Evolutionary conservation across 2,888 invertebrate genomes (phyloP).

Genomic region (Bellardia bayeri): DNA sequence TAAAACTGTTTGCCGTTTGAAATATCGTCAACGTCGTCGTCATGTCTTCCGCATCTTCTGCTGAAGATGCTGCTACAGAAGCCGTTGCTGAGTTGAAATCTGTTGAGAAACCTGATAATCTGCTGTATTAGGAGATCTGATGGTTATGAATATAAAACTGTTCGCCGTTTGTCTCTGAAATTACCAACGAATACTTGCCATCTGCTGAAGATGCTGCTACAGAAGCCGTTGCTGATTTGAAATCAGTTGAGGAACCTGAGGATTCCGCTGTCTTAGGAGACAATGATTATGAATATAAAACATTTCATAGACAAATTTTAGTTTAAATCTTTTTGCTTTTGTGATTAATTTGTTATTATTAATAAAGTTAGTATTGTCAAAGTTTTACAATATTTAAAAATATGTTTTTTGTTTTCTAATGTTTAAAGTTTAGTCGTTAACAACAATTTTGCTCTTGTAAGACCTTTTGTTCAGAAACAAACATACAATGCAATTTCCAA

Average conservation of each 20-base stretch:
- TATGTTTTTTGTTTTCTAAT: conserved; percentile 18
- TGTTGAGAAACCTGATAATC: conserved; percentile 66
- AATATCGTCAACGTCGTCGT: conserved; percentile 77
- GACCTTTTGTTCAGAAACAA: conserved; percentile 4
- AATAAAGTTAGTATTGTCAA: conserved; percentile 37
- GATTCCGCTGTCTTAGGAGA: conserved; percentile 52
- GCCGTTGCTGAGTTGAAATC: conserved; percentile 67
- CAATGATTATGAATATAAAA: conserved; percentile 67
- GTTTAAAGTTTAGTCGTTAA: background rate
- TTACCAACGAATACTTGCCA: conserved; percentile 76
- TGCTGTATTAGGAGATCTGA: too few species aligned
- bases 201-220: conserved; percentile 73
- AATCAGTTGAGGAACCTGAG: conserved; percentile 31
- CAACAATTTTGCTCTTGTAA: background rate
- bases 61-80: conserved; percentile 71
- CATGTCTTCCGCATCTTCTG: conserved; percentile 77
- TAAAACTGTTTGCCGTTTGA: conserved; percentile 77
- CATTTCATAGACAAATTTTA: conserved; percentile 16
- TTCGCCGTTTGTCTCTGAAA: conserved; percentile 78
- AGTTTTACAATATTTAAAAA: background rate
- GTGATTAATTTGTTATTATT: conserved; percentile 17
- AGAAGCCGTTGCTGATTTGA: conserved; percentile 24
- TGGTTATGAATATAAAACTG: conserved; percentile 79
- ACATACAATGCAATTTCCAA: conserved; percentile 49
- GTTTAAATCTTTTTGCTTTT: background rate